Conservation (phyloP, 2,797 vertebrate species). For the Parauchenoglanis punctatus region DNA sequence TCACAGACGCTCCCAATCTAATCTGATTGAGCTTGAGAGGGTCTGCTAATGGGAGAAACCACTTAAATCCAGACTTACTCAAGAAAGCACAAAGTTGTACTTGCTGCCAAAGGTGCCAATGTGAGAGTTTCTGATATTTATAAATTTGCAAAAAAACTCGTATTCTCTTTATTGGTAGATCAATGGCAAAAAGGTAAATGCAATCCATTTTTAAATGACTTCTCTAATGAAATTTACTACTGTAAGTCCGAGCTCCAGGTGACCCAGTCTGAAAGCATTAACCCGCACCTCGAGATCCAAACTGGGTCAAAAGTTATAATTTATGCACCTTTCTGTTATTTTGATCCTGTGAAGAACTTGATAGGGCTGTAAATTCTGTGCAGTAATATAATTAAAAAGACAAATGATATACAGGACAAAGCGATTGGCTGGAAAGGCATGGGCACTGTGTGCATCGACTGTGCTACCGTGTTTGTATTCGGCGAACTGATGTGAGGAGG, state of each 20-base stretch:
- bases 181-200: neutral
- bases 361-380: neutral
- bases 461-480: neutral
- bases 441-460: neutral
- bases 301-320: neutral
- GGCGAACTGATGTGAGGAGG: neutral
- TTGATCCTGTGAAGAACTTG: neutral
- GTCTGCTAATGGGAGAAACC: neutral
- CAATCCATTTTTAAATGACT: neutral
- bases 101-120: neutral
- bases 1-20: neutral
- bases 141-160: no score
- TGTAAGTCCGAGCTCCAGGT: neutral
- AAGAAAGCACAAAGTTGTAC: neutral
- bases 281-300: neutral
- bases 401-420: neutral
- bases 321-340: neutral
- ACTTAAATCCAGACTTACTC: neutral
- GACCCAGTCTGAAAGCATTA: neutral
- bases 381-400: neutral
- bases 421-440: neutral
- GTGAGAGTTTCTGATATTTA: neutral
- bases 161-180: neutral
- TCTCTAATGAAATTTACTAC: neutral
- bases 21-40: neutral